Evolutionary conservation across 2,113 vertebrate species (phyloP).

Genomic region (Phalacrocorax aristotelis): DNA sequence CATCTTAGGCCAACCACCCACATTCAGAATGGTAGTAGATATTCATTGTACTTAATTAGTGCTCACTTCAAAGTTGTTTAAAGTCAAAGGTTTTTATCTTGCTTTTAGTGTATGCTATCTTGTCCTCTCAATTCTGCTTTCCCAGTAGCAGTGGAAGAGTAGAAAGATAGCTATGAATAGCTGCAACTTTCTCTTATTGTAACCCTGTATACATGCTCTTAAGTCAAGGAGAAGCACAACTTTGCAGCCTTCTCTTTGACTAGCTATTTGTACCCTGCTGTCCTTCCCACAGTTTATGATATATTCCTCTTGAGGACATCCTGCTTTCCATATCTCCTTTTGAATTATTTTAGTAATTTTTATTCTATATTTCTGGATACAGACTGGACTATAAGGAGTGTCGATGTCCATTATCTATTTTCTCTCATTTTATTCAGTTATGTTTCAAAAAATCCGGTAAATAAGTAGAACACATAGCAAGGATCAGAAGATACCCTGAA

Average conservation of each 20-base stretch:
- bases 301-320: not conserved
- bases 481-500: not conserved
- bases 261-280: not conserved
- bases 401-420: not conserved
- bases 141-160: not conserved
- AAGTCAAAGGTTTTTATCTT: not conserved
- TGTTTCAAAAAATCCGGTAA: not conserved
- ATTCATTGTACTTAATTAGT: not conserved
- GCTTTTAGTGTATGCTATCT: not conserved
- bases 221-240: not conserved
- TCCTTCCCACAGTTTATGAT: not conserved
- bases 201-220: not conserved
- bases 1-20: not conserved
- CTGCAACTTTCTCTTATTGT: not conserved
- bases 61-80: not conserved
- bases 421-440: not conserved
- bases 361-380: not conserved
- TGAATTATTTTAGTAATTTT: not conserved
- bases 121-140: not conserved
- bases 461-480: not conserved
- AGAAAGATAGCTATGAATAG: not conserved
- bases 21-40: not conserved
- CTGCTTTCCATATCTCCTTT: not conserved
- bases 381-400: not conserved
- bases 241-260: not conserved